These are phyloP conservation scores for Typhlomys cinereus DNA, from an alignment of 2,113 vertebrate species.

Conservation along the genomic window DNA sequence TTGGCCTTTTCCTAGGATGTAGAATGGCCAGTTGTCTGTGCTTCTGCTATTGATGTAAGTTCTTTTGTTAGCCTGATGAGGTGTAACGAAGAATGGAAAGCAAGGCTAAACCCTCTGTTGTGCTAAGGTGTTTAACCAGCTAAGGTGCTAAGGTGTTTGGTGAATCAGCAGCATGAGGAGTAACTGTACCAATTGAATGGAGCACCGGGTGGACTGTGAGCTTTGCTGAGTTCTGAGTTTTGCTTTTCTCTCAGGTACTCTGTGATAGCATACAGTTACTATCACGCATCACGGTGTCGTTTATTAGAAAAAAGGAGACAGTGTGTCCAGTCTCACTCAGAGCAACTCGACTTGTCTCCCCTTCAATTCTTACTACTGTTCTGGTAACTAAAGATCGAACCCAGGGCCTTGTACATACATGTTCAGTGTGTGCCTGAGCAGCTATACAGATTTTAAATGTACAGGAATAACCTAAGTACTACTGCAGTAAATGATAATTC, in stretches of 20 bases:
- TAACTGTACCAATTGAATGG: too few relatives aligned
- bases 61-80: too few relatives aligned
- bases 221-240: conserved; percentile 15
- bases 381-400: background rate
- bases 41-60: too few relatives aligned
- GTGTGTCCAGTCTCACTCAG: background rate
- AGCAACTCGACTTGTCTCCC: background rate
- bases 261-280: background rate
- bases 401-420: background rate
- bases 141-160: too few relatives aligned
- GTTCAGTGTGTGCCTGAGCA: background rate
- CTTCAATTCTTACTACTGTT: background rate
- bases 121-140: too few relatives aligned
- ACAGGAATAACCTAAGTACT: background rate
- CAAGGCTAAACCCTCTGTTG: too few relatives aligned
- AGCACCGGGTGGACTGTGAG: too few relatives aligned
- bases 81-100: too few relatives aligned
- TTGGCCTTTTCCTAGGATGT: too few relatives aligned
- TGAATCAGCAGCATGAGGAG: too few relatives aligned
- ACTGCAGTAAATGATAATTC: background rate
- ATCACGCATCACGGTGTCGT: background rate
- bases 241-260: background rate
- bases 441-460: background rate
- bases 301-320: background rate
- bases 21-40: too few relatives aligned